Conservation (phyloP, 2,888 invertebrate species). For the Ellobium chinense region DNA sequence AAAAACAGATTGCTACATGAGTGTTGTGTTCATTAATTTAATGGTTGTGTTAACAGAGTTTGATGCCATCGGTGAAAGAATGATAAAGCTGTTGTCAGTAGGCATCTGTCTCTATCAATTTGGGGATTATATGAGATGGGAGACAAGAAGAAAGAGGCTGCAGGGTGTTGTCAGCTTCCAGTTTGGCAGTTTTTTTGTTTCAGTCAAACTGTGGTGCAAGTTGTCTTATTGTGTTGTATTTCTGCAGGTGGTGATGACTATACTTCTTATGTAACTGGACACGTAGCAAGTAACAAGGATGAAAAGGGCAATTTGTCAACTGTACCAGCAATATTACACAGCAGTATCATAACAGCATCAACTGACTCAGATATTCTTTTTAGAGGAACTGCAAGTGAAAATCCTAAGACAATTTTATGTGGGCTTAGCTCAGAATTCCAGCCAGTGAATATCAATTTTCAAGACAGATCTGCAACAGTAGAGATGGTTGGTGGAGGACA, state of each 20-base stretch:
- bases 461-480: background rate
- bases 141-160: too few species aligned
- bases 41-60: too few species aligned
- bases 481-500: constrained; percentile 8
- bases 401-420: background rate
- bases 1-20: too few species aligned
- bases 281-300: background rate
- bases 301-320: background rate
- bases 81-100: too few species aligned
- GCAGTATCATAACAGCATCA: background rate
- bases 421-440: background rate
- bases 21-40: too few species aligned
- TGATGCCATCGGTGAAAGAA: too few species aligned
- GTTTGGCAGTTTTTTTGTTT: too few species aligned
- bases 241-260: background rate
- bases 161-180: too few species aligned
- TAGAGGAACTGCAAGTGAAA: background rate
- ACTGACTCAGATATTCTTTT: constrained; percentile 4
- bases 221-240: background rate
- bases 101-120: too few species aligned
- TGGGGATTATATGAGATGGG: too few species aligned
- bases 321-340: background rate
- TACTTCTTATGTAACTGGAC: background rate
- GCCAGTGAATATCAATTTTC: background rate
- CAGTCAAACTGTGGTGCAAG: too few species aligned